These are phyloP conservation scores for Calephelis nemesis DNA, from an alignment of 1,140 invertebrate species.

Conservation along the genomic window DNA sequence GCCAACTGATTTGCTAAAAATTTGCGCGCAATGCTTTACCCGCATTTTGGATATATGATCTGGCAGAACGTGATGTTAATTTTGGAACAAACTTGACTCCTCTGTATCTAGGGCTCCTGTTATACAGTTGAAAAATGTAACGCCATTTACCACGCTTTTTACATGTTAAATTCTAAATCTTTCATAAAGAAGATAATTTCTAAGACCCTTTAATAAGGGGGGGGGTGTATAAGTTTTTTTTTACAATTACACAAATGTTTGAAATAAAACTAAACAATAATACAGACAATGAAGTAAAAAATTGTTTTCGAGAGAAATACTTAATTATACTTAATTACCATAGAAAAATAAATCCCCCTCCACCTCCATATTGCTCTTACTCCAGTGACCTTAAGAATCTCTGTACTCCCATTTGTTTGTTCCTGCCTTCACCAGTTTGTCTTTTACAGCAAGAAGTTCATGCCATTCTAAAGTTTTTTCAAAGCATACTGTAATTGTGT, in stretches of 20 bases:
- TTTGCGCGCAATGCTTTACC: slow-evolving; percentile 27
- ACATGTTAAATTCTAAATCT: slow-evolving; percentile 10
- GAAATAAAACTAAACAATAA: no score
- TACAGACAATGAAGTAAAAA: no score
- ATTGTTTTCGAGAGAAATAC: no score
- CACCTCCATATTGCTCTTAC: background rate
- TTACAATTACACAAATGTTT: no score
- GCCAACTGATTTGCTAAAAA: slow-evolving; percentile 28
- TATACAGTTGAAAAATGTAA: slow-evolving; percentile 21
- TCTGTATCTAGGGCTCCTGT: slow-evolving; percentile 25
- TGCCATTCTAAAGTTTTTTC: background rate
- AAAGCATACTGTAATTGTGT: slow-evolving; percentile 7
- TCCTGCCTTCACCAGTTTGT: slow-evolving; percentile 4
- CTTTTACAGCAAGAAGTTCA: background rate
- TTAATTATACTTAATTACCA: no score
- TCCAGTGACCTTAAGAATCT: no score
- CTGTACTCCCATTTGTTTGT: slow-evolving; percentile 17
- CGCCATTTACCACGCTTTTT: no score
- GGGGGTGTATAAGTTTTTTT: no score
- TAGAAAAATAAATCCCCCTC: background rate
- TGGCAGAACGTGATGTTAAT: slow-evolving; percentile 26
- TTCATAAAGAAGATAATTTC: slow-evolving; percentile 10
- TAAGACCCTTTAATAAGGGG: no score
- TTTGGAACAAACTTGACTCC: slow-evolving; percentile 25
- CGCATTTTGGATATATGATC: slow-evolving; percentile 28